These are phyloP conservation scores for Leptinotarsa juncta DNA, from an alignment of 2,888 invertebrate species.

Conservation along the genomic window DNA sequence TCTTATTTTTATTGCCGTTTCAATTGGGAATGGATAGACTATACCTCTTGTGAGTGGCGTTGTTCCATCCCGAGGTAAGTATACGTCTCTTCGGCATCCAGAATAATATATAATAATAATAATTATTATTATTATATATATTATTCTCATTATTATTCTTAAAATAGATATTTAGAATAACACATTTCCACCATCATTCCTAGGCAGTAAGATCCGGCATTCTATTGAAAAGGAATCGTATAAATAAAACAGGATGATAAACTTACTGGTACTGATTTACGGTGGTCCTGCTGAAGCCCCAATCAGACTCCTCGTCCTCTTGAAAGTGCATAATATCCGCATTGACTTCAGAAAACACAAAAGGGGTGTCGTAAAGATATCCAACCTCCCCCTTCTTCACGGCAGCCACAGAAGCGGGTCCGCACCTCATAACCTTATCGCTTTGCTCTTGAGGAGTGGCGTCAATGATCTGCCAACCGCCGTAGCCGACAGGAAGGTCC, in stretches of 20 bases:
- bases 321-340: slow-evolving; percentile 84
- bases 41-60: too few relatives aligned
- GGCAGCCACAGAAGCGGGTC: slow-evolving; percentile 76
- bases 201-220: too few relatives aligned
- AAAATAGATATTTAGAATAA: too few relatives aligned
- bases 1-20: too few relatives aligned
- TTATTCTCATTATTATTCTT: too few relatives aligned
- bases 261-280: slow-evolving; percentile 79
- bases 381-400: slow-evolving; percentile 73
- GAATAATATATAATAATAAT: too few relatives aligned
- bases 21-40: too few relatives aligned
- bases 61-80: too few relatives aligned
- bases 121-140: too few relatives aligned
- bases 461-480: slow-evolving; percentile 87
- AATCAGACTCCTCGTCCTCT: slow-evolving; percentile 73
- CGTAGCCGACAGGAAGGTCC: slow-evolving; percentile 76
- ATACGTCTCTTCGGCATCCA: too few relatives aligned
- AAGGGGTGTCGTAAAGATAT: slow-evolving; percentile 78
- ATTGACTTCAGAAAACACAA: slow-evolving; percentile 82
- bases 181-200: too few relatives aligned
- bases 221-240: background rate
- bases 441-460: slow-evolving; percentile 81
- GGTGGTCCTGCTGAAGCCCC: slow-evolving; percentile 77
- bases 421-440: slow-evolving; percentile 71
- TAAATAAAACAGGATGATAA: background rate